Base-by-base conservation (phyloP, 2,888 invertebrate genomes). In the Hartigia nigra region DNA sequence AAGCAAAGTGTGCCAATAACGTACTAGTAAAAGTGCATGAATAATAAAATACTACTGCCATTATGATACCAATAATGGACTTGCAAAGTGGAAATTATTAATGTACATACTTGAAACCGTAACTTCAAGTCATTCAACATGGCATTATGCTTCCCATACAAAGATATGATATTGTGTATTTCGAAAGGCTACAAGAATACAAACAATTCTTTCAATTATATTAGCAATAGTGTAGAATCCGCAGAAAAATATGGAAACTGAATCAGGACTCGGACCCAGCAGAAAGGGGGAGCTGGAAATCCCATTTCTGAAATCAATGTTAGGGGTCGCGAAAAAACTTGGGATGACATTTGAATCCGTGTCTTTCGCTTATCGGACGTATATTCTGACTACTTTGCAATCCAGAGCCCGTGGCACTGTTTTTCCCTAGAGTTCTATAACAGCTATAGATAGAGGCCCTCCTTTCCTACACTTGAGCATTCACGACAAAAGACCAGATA, bases 71-170 rank as follows among this genome's bases (percentile, higher is more conserved):
- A 23, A 70, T 31, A 39, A 70, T 31, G n/a, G 74, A 76, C n/a
- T 37, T 70, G 36, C 31, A 76, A 55, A 55, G 55, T 55, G 55
- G 55, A 23, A 2, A 55, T 55, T 55, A 55, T 9, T 31, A 72
- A 72, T 31, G 34, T 72, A 75, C 88, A 87, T 86, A 93, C 94
- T 91, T 94, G 92, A 89, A 93, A 95, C 78, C 95, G 93, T 31
- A 92, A 88, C 76, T 94, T 91, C 69, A 97, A 86, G 86, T 95
- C 95, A 90, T 96, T 95, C 80, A 96, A 92, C 85, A 95, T 91
- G 34, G 93, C 93, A 86, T 96, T 96, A 88, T 97, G 96, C 83
- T 95, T 94, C 0, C 96, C 96, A 89, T 95, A 96, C 69, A 97
- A 88, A 80, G 93, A 92, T 0, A 93, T 91, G 31, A 96, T 86